Evolutionary conservation across 2,888 invertebrate species (phyloP).

Genomic region (Arctia plantaginis): DNA sequence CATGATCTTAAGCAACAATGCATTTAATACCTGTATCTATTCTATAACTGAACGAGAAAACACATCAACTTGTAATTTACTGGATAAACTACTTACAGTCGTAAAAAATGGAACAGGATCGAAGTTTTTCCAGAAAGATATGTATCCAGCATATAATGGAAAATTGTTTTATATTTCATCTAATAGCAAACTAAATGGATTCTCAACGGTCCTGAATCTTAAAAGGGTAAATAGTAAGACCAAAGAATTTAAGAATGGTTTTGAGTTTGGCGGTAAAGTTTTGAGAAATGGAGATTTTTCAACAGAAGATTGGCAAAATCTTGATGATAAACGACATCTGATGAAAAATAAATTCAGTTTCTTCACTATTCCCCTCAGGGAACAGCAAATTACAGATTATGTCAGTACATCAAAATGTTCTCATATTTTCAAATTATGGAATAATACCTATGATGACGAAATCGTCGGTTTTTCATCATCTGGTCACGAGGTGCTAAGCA

Average conservation of each 20-base stretch:
- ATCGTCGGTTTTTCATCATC: neutral
- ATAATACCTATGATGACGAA: neutral
- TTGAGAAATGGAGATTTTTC: neutral
- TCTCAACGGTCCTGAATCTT: neutral
- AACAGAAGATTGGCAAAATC: neutral
- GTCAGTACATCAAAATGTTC: neutral
- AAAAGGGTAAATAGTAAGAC: neutral
- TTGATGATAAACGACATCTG: neutral
- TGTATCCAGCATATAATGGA: neutral
- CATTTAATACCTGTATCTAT: neutral
- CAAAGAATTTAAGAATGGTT: neutral
- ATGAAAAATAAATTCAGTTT: neutral
- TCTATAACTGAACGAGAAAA: neutral
- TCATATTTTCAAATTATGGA: neutral
- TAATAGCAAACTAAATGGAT: neutral
- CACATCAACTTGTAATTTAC: neutral
- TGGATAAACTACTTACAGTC: neutral
- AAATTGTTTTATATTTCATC: neutral
- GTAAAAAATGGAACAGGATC: neutral
- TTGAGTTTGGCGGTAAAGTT: neutral
- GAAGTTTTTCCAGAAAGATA: neutral
- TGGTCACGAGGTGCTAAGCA: neutral
- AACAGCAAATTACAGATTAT: neutral
- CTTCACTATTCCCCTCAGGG: neutral
- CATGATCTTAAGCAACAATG: neutral